Evolutionary conservation across 2,888 invertebrate genomes (phyloP), one percentile per base, ranked within the genome.

Genomic region (Amaurobius ferox): DNA sequence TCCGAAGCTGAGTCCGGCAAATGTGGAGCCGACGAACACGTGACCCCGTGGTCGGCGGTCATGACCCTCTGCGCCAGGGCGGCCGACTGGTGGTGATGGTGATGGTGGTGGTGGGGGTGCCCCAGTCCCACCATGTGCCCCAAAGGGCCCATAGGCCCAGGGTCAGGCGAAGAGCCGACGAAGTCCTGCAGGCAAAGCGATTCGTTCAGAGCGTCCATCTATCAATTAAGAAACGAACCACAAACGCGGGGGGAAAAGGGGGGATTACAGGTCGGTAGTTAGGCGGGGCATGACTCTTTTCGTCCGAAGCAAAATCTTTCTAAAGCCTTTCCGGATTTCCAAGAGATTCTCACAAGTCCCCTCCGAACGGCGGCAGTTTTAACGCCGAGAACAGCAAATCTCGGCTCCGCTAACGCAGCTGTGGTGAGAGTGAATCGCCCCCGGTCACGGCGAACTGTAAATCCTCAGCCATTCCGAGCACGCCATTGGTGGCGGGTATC

Each of bases 171-270:
- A 32, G 89, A 88, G 78, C 89, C 89, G 62, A 89, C 89, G 73
- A 90, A 88, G 88, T 90, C 90, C 88, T 90, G 90, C 70, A 90
- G 89, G 87, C 90, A 90, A 72, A 90, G 89, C 94, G 93, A 90
- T 90, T 91, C 89, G 85, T 86, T 86, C 70, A 88, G 68, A 76
- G 76, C 76, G 88, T 88, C 88, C 88, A 88, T 88, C 88, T 86
- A 86, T 86, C 85, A 86, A 86, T 86, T 86, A 86, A 61, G 78
- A 72, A 48, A 66, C 55, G 55, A 55, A 79, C 68, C 79, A 68
- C 68, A 55, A 28, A 44, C 9, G 2, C 44, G 16, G 44, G 9
- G 44, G 44, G 9, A 16, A 16, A 16, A 16, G 44, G 71, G 30
- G 32, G 73, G 73, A 77, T 83, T 83, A 83, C 76, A 76, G 70